Conservation (phyloP, 2,888 invertebrate genomes). For the Branchinecta sandiegonensis region DNA sequence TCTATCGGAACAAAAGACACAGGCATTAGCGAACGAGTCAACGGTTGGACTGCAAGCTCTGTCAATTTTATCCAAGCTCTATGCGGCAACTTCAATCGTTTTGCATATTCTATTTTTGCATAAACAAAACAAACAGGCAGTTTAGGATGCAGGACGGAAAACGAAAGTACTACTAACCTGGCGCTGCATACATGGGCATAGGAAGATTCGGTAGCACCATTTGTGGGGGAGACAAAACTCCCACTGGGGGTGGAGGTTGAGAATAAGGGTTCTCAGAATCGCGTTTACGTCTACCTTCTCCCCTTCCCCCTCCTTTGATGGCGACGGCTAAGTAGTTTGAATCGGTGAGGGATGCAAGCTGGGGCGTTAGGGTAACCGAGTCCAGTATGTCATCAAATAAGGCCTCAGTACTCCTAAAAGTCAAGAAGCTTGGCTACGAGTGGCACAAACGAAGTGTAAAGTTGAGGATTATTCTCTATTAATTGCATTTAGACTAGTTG, state of each 20-base stretch:
- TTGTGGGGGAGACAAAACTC: constrained; percentile 33
- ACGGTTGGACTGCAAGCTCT: no score
- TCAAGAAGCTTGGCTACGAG: no score
- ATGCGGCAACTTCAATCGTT: no score
- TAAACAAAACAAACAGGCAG: neutral
- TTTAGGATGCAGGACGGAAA: neutral
- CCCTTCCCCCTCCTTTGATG: constrained; percentile 64
- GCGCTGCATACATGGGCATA: constrained; percentile 34
- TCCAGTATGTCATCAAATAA: no score
- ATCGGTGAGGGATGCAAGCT: constrained; percentile 42
- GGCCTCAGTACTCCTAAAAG: no score
- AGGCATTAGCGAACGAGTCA: no score
- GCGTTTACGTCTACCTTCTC: constrained; percentile 33
- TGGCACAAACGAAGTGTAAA: no score
- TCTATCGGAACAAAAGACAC: no score
- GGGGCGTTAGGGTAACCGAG: no score
- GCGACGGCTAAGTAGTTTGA: constrained; percentile 51
- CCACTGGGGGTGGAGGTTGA: constrained; percentile 33
- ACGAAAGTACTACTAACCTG: constrained; percentile 30
- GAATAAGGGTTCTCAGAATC: constrained; percentile 24
- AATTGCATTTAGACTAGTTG: no score
- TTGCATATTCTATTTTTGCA: neutral
- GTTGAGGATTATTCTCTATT: no score
- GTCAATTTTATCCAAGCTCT: no score
- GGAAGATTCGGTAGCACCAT: constrained; percentile 31